Percentiles rank a stretch among this genome's conserved stretches.
phyloP scores from a whole-genome alignment of 2,113 vertebrate genomes.

The Lagenorhynchus albirostris region DNA sequence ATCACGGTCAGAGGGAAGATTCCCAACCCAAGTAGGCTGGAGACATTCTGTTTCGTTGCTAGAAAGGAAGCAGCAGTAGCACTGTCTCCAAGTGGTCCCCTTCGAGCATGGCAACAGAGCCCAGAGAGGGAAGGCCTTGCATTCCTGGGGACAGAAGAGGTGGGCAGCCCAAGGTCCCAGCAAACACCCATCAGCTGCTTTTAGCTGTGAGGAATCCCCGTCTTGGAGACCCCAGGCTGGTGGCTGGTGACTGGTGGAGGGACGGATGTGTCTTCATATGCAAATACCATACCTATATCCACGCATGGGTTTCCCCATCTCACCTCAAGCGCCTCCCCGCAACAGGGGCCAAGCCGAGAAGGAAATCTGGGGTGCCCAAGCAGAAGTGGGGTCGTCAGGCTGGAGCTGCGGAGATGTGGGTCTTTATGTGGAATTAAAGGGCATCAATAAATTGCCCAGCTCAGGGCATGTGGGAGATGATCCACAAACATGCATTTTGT shows the following conservation, averaged over 20 bases:
- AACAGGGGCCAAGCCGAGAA: fast-evolving
- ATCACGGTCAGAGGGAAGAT: neutral
- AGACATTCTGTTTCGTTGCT: too few relatives aligned
- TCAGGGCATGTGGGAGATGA: neutral
- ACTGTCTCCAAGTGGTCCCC: neutral
- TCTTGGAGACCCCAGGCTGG: fast-evolving
- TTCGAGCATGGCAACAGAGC: neutral
- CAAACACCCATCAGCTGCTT: fast-evolving
- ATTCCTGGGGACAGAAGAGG: neutral
- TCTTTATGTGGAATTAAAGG: neutral
- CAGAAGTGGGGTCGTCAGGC: neutral
- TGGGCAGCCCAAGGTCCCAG: neutral
- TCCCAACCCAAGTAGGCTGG: neutral
- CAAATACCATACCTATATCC: neutral
- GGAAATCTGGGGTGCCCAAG: neutral
- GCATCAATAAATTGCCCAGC: neutral
- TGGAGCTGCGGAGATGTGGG: neutral
- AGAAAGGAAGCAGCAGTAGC: neutral
- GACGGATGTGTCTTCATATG: fast-evolving
- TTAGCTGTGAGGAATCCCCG: neutral
- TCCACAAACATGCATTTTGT: neutral
- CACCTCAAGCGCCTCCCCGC: fast-evolving
- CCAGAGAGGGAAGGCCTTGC: neutral
- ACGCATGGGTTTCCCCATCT: neutral
- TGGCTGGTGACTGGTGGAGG: fast-evolving